phyloP scores from a whole-genome alignment of 92 coral and sea anemone genomes.

The Hydrozoanthus gracilis region DNA sequence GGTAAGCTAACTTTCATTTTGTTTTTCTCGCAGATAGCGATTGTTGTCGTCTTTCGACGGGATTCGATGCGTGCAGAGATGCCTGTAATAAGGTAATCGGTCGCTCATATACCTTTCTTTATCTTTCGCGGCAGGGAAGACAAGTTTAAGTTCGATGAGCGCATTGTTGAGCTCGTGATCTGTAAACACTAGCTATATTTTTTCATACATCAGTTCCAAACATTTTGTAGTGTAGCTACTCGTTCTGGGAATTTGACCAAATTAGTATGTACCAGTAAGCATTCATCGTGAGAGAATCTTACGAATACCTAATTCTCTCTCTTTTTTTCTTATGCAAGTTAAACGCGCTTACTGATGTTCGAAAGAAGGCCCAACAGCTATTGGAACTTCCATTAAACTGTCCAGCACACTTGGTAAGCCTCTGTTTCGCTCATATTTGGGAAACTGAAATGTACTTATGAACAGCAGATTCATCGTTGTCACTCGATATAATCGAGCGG shows the following conservation, averaged over 20 bases:
- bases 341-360: constrained; percentile 81
- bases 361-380: constrained; percentile 72
- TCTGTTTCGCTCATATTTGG: constrained; percentile 28
- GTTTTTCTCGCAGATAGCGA: constrained; percentile 73
- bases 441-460: constrained; percentile 43
- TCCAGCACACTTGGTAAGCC: constrained; percentile 97
- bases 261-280: neutral
- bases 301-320: constrained; percentile 44
- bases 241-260: neutral
- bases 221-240: constrained; percentile 12
- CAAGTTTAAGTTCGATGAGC: constrained; percentile 49
- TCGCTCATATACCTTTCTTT: constrained; percentile 65
- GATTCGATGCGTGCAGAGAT: constrained; percentile 82
- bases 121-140: constrained; percentile 86
- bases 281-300: constrained; percentile 1
- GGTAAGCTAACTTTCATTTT: constrained; percentile 17
- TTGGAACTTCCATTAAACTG: constrained; percentile 91
- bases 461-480: constrained; percentile 25
- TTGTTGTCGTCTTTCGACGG: constrained; percentile 88
- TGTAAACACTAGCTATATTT: constrained; percentile 37
- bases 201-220: constrained; percentile 32
- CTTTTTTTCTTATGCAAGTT: constrained; percentile 68
- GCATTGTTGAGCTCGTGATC: constrained; percentile 38
- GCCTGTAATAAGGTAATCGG: constrained; percentile 91
- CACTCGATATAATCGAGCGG: constrained; percentile 21